These are phyloP conservation scores for Leptopterna dolabrata DNA, from an alignment of 2,888 invertebrate species.

Conservation along the genomic window DNA sequence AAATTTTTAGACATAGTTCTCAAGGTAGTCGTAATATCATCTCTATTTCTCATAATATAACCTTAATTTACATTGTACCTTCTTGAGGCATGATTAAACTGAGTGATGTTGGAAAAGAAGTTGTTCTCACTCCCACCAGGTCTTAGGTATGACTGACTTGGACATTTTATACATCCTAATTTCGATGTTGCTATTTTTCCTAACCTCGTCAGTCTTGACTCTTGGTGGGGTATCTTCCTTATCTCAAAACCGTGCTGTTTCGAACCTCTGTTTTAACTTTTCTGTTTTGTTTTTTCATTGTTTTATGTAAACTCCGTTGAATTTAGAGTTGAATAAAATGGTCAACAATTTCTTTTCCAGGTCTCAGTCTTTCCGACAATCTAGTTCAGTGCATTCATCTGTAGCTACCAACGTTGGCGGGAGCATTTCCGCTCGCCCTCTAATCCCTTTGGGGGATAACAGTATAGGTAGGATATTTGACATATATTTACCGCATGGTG, in stretches of 20 bases:
- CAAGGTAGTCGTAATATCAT: neutral
- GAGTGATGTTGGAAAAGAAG: conserved; percentile 54
- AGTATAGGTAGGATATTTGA: conserved; percentile 68
- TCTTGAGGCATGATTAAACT: conserved; percentile 43
- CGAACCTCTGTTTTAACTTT: conserved; percentile 4
- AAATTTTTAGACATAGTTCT: neutral
- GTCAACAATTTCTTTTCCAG: conserved; percentile 71
- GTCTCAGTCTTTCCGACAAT: conserved; percentile 94
- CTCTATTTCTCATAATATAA: neutral
- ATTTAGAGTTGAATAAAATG: conserved; percentile 52
- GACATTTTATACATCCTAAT: neutral
- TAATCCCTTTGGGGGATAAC: conserved; percentile 82
- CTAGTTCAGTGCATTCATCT: conserved; percentile 78
- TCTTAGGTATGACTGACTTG: conserved; percentile 32
- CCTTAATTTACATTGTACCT: neutral
- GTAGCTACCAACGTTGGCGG: conserved; percentile 81
- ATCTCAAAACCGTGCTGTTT: neutral
- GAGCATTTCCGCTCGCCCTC: conserved; percentile 93
- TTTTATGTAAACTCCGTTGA: conserved; percentile 17
- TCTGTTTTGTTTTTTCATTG: neutral
- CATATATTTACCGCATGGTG: conserved; percentile 41
- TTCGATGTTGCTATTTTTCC: conserved; percentile 12
- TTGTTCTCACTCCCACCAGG: conserved; percentile 49
- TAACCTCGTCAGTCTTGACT: conserved; percentile 16
- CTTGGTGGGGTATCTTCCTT: conserved; percentile 1